These are phyloP conservation scores for Coboldia fuscipes DNA, from an alignment of 1,140 invertebrate genomes.

Conservation along the genomic window DNA sequence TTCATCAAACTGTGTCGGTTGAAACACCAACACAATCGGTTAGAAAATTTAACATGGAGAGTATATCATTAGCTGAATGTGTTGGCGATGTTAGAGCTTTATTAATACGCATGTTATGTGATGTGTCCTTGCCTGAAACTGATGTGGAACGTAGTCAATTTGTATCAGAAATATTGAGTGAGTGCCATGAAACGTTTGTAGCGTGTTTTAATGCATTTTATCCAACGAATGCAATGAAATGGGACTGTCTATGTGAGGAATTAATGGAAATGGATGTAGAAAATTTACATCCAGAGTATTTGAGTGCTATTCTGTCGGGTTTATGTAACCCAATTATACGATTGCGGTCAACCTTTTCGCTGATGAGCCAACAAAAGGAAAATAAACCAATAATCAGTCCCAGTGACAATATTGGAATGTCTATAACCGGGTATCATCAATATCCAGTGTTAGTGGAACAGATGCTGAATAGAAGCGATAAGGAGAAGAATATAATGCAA, in stretches of 20 bases:
- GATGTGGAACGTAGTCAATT: slow-evolving; percentile 17
- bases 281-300: no score
- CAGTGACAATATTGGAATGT: slow-evolving; percentile 45
- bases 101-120: slow-evolving; percentile 63
- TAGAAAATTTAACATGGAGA: slow-evolving; percentile 41
- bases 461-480: slow-evolving; percentile 44
- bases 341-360: slow-evolving; percentile 55
- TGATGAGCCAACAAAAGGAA: slow-evolving; percentile 23
- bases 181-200: slow-evolving; percentile 78
- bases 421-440: slow-evolving; percentile 42
- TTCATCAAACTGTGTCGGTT: no score
- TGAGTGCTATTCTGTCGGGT: slow-evolving; percentile 62
- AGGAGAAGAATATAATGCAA: slow-evolving; percentile 27
- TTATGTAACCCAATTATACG: slow-evolving; percentile 58
- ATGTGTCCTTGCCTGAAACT: slow-evolving; percentile 33
- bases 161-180: slow-evolving; percentile 50
- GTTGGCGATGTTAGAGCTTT: slow-evolving; percentile 68
- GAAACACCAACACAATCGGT: slow-evolving; percentile 10
- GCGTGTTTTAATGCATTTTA: slow-evolving; percentile 91
- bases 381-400: slow-evolving; percentile 35
- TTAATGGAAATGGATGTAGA: background rate
- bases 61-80: slow-evolving; percentile 56
- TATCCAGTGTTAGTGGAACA: slow-evolving; percentile 65
- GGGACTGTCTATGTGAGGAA: slow-evolving; percentile 68
- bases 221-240: slow-evolving; percentile 79